Conservation (phyloP, 2,113 vertebrate species). For the Globicephala melas region DNA sequence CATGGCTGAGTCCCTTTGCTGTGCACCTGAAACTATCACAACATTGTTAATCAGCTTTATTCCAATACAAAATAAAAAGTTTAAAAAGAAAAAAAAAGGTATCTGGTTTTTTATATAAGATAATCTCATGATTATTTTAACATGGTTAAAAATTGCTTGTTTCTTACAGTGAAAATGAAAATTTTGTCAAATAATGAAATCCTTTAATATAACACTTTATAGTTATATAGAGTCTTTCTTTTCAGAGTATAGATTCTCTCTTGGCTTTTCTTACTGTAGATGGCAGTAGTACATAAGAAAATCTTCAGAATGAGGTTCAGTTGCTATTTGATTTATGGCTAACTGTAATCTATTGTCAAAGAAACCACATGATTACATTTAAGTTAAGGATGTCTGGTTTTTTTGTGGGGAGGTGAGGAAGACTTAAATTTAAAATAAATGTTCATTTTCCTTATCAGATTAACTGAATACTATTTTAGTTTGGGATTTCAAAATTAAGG, state of each 20-base stretch:
- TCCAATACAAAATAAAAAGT: not conserved
- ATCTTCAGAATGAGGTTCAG: not conserved
- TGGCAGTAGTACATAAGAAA: conserved; percentile 55
- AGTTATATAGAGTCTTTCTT: not conserved
- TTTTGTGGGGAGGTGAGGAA: accelerated
- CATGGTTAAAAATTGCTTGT: not conserved
- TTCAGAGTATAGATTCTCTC: not conserved
- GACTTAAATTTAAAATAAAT: not conserved
- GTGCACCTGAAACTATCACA: too few relatives aligned
- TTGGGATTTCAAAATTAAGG: conserved; percentile 24
- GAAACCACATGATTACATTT: not conserved
- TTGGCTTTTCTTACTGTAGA: conserved; percentile 51
- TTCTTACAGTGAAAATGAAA: conserved; percentile 5
- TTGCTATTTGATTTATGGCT: not conserved
- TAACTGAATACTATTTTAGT: not conserved
- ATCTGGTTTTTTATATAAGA: not conserved
- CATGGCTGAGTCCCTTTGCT: too few relatives aligned
- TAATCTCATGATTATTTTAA: conserved; percentile 38
- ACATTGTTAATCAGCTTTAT: too few relatives aligned
- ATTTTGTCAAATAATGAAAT: not conserved
- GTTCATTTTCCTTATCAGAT: not conserved
- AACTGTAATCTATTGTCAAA: not conserved
- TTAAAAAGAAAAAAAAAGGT: too few relatives aligned
- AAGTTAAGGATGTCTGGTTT: not conserved
- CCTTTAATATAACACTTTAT: not conserved